Evolutionary conservation across 2,888 invertebrate genomes (phyloP).

Genomic region (Drosophila macrospina): DNA sequence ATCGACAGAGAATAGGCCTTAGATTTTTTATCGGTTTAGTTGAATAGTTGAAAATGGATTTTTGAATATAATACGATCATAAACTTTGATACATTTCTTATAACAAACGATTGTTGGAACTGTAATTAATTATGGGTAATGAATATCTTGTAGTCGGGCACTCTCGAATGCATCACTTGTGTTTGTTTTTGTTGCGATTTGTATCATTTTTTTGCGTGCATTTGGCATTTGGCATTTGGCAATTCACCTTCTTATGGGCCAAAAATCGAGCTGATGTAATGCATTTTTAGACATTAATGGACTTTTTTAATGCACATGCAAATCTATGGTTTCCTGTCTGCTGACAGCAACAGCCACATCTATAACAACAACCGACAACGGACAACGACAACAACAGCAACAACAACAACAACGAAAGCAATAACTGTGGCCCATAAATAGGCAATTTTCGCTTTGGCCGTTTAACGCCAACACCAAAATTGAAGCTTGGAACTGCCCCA

Average conservation of each 20-base stretch:
- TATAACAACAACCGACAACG: conserved; percentile 9
- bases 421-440: conserved; percentile 66
- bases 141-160: neutral
- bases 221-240: conserved; percentile 7
- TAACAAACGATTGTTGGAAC: neutral
- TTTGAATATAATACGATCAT: too few species aligned
- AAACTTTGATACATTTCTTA: too few species aligned
- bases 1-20: too few species aligned
- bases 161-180: neutral
- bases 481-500: conserved; percentile 32
- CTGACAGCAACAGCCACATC: conserved; percentile 42
- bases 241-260: conserved; percentile 27
- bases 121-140: neutral
- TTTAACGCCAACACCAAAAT: conserved; percentile 77
- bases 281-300: conserved; percentile 53
- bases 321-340: conserved; percentile 73
- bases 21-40: too few species aligned
- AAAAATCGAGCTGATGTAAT: conserved; percentile 58
- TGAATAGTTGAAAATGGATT: too few species aligned
- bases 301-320: conserved; percentile 63
- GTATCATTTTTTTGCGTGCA: conserved; percentile 28
- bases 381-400: conserved; percentile 1
- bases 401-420: conserved; percentile 10
- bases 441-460: conserved; percentile 73
- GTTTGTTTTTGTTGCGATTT: conserved; percentile 4